These are phyloP conservation scores for Tamandua tetradactyla DNA, from an alignment of 2,797 vertebrate genomes.

Conservation along the genomic window DNA sequence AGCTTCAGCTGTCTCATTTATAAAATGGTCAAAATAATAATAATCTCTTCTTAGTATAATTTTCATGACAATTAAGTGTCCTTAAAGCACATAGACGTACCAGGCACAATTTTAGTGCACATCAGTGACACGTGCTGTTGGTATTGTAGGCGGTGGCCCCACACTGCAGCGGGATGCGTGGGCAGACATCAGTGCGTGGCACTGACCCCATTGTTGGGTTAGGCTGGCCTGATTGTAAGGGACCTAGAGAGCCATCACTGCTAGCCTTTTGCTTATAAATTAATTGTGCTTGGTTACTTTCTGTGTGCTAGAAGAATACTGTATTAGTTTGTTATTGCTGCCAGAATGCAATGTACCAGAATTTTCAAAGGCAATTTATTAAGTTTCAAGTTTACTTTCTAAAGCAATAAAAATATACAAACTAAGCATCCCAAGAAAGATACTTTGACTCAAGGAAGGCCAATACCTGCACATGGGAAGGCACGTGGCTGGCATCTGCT, in stretches of 20 bases:
- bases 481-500: too few relatives aligned
- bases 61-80: background rate
- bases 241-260: background rate
- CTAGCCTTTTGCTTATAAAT: background rate
- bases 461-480: too few relatives aligned
- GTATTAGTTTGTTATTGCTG: too few relatives aligned
- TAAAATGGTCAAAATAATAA: background rate
- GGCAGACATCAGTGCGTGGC: background rate
- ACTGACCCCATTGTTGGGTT: background rate
- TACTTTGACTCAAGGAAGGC: too few relatives aligned
- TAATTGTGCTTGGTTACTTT: background rate
- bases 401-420: too few relatives aligned
- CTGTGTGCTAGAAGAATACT: background rate
- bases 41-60: background rate
- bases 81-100: background rate
- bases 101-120: too few relatives aligned
- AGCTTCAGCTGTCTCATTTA: background rate
- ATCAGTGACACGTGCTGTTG: too few relatives aligned
- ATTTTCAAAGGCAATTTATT: too few relatives aligned
- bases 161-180: background rate
- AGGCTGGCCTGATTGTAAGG: background rate
- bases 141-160: rapidly evolving
- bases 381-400: too few relatives aligned
- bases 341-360: too few relatives aligned
- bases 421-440: too few relatives aligned